A percentile compares a stretch with the other conserved stretches of the same genome.
These are phyloP conservation scores for Terrapene triunguis DNA, from an alignment of 2,113 vertebrate species.

Conservation along the genomic window DNA sequence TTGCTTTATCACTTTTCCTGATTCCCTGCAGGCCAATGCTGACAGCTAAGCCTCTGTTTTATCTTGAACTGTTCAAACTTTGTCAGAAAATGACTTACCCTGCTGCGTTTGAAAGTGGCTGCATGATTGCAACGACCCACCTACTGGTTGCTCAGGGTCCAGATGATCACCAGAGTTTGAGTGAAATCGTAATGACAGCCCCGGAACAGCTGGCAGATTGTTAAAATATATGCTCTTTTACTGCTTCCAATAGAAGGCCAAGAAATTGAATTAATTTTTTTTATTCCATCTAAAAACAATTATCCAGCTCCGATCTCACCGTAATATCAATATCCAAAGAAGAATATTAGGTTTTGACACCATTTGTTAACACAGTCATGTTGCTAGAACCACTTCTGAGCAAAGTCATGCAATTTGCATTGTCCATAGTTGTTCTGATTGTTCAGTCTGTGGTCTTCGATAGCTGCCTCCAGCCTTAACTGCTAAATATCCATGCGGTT, in stretches of 20 bases:
- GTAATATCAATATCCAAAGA: background rate
- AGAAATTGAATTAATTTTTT: background rate
- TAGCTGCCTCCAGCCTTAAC: background rate
- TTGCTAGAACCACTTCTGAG: background rate
- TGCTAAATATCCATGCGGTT: conserved; percentile 19
- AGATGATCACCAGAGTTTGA: background rate
- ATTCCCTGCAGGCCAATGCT: conserved; percentile 50
- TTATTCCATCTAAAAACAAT: background rate
- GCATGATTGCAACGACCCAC: background rate
- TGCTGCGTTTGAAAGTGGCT: conserved; percentile 39
- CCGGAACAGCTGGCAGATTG: background rate
- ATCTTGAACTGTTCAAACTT: conserved; percentile 64
- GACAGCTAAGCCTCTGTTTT: conserved; percentile 57
- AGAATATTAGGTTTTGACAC: background rate
- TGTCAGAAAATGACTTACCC: conserved; percentile 7
- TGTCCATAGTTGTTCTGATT: background rate
- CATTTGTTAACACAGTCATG: background rate
- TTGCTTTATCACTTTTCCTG: conserved; percentile 52
- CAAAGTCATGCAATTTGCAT: background rate
- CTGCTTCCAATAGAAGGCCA: background rate
- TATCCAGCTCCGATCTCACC: background rate
- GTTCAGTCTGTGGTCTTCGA: background rate
- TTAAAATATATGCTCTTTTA: background rate
- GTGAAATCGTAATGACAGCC: background rate
- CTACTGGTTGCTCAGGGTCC: background rate